Base-by-base conservation (phyloP, 1,140 invertebrate genomes). In the Drosophila sp. region DNA sequence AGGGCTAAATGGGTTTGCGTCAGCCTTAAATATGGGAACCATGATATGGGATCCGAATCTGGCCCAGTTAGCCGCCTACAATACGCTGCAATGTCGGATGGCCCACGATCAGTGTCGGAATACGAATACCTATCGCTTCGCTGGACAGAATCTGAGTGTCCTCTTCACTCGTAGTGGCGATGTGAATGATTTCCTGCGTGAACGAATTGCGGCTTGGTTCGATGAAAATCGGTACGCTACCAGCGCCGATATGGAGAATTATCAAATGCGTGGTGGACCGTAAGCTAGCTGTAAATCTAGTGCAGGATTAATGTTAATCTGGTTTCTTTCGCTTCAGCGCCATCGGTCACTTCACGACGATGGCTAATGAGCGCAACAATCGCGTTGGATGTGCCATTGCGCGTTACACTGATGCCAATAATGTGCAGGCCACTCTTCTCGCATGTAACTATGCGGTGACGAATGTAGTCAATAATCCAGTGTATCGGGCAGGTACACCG, bases 51-150 rank as follows among this genome's bases (percentile, higher is more conserved):
- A 90, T 30, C 0, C 68, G 0, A 66, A 58, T 0, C 44, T 90
- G 58, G 83, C 87, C 32, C 69, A 73, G 8, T 1, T 90, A 57
- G 83, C 87, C 4, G 69, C 83, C 47, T 91, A 89, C 38, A 90
- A 90, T 41, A 63, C 70, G 11, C 66, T 90, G 41, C 83, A 84
- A 27, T 90, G 87, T 50, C 76, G 73, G n/a, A 78, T 90, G 79
- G 89, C 79, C 1, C 87, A 90, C 40, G 87, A 90, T n/a, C 62
- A 89, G 60, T 90, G 87, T 47, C 83, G 87, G 29, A 90, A 90
- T 10, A 90, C 87, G 25, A 64, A 80, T n/a, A 72, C 69, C 0
- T 90, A 89, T n/a, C 79, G 73, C n/a, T 87, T 64, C 38, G 47
- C 89, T 1, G 87, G 87, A 4, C 87, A 90, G 47, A 90, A 90